Conservation (phyloP, 2,888 invertebrate genomes). For the Ditula angustiorana region DNA sequence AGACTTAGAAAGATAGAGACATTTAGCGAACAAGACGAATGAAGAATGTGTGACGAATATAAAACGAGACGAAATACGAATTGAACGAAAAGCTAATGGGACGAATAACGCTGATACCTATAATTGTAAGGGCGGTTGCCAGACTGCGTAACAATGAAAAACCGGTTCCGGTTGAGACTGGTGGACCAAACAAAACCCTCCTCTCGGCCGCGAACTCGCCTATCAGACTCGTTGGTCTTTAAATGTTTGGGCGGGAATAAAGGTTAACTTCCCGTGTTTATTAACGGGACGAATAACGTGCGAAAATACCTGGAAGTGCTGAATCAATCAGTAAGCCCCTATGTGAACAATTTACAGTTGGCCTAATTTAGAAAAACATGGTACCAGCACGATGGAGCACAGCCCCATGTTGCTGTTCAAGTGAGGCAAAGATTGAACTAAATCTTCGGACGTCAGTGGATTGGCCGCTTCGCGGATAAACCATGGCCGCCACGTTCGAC, state of each 20-base stretch:
- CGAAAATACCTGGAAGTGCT: slow-evolving; percentile 3
- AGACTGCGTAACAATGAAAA: slow-evolving; percentile 14
- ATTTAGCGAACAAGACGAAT: too few relatives aligned
- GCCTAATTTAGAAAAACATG: not conserved
- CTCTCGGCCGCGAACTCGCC: slow-evolving; percentile 6
- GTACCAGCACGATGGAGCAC: not conserved
- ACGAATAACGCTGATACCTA: too few relatives aligned
- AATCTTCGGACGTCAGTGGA: slow-evolving; percentile 5
- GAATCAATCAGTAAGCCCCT: not conserved
- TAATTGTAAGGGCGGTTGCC: not conserved
- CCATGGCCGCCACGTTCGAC: slow-evolving; percentile 1
- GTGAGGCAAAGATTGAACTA: not conserved
- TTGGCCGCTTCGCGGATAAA: not conserved
- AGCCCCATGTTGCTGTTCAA: not conserved
- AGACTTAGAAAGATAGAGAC: too few relatives aligned
- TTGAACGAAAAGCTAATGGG: too few relatives aligned
- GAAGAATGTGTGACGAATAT: too few relatives aligned
- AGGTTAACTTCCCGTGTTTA: not conserved
- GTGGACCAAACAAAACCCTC: slow-evolving; percentile 1
- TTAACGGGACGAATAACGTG: slow-evolving; percentile 6
- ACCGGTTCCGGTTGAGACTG: slow-evolving; percentile 3
- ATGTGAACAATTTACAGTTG: not conserved
- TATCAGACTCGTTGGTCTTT: slow-evolving; percentile 8
- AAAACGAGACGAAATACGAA: too few relatives aligned
- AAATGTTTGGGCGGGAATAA: not conserved